phyloP scores from a whole-genome alignment of 2,888 invertebrate species.

The Margaritifera margaritifera region DNA sequence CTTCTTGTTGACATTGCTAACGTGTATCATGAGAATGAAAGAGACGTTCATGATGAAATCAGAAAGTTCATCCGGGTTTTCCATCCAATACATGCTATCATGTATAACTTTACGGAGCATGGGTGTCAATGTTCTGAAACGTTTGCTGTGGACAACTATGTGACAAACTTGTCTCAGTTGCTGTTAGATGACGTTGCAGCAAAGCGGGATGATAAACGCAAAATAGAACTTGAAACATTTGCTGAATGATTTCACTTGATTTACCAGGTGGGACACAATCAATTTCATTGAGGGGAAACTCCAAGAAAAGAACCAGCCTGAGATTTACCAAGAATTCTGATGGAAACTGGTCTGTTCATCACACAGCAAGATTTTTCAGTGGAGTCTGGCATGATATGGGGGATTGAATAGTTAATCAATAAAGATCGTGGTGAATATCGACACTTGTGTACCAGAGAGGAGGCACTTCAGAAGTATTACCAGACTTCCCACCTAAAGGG shows the following conservation, averaged over 20 bases:
- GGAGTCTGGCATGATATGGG: constrained; percentile 23
- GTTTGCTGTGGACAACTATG: constrained; percentile 9
- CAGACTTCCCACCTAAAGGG: too few species aligned
- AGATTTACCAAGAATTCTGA: constrained; percentile 1
- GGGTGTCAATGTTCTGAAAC: background rate
- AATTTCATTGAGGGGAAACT: constrained; percentile 10
- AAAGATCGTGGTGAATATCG: constrained; percentile 17
- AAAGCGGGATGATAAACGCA: constrained; percentile 12
- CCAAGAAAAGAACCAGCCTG: constrained; percentile 5
- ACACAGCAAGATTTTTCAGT: constrained; percentile 12
- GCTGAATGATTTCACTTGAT: constrained; percentile 11
- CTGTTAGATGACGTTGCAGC: constrained; percentile 12
- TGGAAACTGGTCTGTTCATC: too few species aligned
- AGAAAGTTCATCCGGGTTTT: too few species aligned
- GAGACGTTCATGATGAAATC: too few species aligned
- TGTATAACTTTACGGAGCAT: background rate
- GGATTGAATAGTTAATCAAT: too few species aligned
- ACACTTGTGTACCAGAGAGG: constrained; percentile 13
- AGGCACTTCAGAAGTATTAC: too few species aligned
- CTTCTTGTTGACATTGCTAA: too few species aligned
- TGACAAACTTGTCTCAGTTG: constrained; percentile 5
- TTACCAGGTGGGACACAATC: constrained; percentile 16
- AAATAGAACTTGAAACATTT: constrained; percentile 17
- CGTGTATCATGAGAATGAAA: too few species aligned
- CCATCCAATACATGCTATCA: too few species aligned